Conservation (phyloP, 2,888 invertebrate species). For the Chydorus sphaericus region DNA sequence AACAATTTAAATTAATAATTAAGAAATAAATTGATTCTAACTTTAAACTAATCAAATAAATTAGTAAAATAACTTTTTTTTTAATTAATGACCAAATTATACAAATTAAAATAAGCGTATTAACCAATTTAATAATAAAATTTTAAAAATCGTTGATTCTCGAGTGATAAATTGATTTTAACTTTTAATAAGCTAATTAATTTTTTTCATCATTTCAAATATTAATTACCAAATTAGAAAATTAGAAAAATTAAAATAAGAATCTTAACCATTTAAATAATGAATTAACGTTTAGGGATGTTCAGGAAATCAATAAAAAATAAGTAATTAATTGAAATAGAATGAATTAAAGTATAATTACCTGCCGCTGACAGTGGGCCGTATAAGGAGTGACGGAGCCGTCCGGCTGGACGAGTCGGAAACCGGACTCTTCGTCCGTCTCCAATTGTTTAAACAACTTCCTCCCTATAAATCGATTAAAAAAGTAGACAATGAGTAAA, state of each 20-base stretch:
- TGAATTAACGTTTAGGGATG: neutral
- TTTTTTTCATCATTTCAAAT: no score
- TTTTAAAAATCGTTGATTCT: no score
- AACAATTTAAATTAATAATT: neutral
- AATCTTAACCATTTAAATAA: neutral
- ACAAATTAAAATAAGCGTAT: neutral
- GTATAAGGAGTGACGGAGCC: slow-evolving; percentile 22
- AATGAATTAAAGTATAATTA: neutral
- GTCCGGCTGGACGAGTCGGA: slow-evolving; percentile 22
- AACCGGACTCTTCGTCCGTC: slow-evolving; percentile 29
- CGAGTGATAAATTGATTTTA: no score
- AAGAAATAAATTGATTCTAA: neutral
- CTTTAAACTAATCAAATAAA: neutral
- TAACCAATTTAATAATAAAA: neutral
- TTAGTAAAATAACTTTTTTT: neutral
- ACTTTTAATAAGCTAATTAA: no score
- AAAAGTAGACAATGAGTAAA: neutral
- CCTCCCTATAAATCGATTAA: slow-evolving; percentile 24
- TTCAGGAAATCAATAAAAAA: neutral
- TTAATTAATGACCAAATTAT: neutral
- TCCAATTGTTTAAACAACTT: slow-evolving; percentile 39
- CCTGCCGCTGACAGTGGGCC: slow-evolving; percentile 11
- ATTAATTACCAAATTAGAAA: no score
- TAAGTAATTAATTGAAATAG: no score
- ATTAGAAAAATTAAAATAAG: neutral